A percentile compares a stretch with the other conserved stretches of the same genome.
These are phyloP conservation scores for Iguana delicatissima DNA, from an alignment of 2,797 vertebrate species.

Conservation along the genomic window DNA sequence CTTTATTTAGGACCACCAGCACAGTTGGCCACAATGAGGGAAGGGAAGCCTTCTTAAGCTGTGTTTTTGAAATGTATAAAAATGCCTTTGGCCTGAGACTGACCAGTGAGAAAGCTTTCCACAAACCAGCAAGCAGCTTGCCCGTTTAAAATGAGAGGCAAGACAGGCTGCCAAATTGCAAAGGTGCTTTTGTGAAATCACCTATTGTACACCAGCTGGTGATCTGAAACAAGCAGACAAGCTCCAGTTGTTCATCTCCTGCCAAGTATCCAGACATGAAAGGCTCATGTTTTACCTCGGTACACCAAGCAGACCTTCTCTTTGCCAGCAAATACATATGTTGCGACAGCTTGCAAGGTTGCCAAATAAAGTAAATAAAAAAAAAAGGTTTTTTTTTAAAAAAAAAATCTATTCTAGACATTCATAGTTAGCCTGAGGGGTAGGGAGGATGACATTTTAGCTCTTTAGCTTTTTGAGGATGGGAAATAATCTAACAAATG, in stretches of 20 bases:
- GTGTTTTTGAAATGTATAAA: neutral
- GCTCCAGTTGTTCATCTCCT: conserved; percentile 54
- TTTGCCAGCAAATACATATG: conserved; percentile 52
- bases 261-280: conserved; percentile 48
- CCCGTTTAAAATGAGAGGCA: conserved; percentile 45
- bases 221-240: conserved; percentile 41
- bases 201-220: conserved; percentile 32
- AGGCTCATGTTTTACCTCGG: conserved; percentile 54
- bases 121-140: conserved; percentile 26
- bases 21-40: neutral
- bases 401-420: conserved; percentile 50
- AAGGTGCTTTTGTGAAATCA: conserved; percentile 61
- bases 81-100: conserved; percentile 26
- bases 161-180: conserved; percentile 51
- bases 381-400: conserved; percentile 16
- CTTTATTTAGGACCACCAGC: neutral
- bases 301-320: conserved; percentile 42
- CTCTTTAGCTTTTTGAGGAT: conserved; percentile 21
- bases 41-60: neutral
- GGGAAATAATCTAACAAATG: conserved; percentile 39
- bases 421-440: conserved; percentile 50
- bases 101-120: conserved; percentile 40
- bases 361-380: conserved; percentile 49
- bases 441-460: conserved; percentile 25
- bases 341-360: conserved; percentile 50